Base-by-base conservation (phyloP, 2,888 invertebrate species). In the Troilus luridus region DNA sequence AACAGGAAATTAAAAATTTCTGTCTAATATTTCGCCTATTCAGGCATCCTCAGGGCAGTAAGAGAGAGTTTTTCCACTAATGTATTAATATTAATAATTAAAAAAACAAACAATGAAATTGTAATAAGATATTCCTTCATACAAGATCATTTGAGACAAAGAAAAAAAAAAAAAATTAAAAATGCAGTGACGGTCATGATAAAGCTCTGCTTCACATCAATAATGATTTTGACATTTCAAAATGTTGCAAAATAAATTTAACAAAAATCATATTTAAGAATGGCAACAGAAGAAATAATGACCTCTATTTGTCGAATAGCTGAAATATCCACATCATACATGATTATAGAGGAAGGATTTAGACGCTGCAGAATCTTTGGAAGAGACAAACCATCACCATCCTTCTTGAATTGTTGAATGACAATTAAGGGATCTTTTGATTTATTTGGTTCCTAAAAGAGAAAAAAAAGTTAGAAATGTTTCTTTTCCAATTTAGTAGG, bases 261-360 rank as follows among this genome's bases (percentile, higher is more conserved):
- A 62, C 19, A 19, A 17, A 17, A 17, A 7, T 24, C 2, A 77
- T 24, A 41, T 24, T 41, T 41, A 60, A 92, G 14, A 77, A 41
- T 27, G 19, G 12, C 1, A 41, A 58, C 27, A 21, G 60, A 58
- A 60, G 11, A 59, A 88, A 88, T 88, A 24, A 19, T 17, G 21
- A 98, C 96, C 95, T 99, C 99, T 91, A 99, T 95, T 94, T 98
- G 98, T 56, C 99, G 95, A 14, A 99, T 97, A 54, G 98, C 97
- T 0, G 97, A 96, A 92, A 99, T 96, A 93, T 98, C 98, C 91
- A 96, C 96, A 93, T 98, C 98, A 94, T 99, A 99, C 95, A 99
- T 95, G 60, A 99, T 95, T 1, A 99, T 96, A 94, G 97, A 98
- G 93, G 96, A 96, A 0, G 99, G 99, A 92, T 94, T 93, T 12